These are phyloP conservation scores for Temnothorax ravouxi DNA, from an alignment of 2,888 invertebrate species.

Conservation along the genomic window DNA sequence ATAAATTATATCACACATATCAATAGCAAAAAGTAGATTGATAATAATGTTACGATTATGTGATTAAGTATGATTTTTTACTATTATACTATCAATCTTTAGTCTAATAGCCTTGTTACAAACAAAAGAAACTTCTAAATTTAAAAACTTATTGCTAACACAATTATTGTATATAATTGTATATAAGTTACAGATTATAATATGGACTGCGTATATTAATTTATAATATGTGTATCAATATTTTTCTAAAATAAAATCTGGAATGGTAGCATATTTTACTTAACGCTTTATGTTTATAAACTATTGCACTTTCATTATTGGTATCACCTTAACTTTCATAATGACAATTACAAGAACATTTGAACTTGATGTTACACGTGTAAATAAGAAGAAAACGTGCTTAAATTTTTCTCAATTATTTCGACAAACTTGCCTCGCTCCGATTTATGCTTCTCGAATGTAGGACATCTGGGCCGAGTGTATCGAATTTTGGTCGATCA, in stretches of 20 bases:
- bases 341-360: neutral
- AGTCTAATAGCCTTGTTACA: neutral
- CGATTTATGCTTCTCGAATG: constrained; percentile 49
- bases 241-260: neutral
- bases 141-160: neutral
- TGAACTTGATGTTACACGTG: neutral
- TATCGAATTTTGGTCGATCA: constrained; percentile 57
- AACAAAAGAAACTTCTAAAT: neutral
- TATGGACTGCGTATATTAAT: neutral
- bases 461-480: constrained; percentile 65
- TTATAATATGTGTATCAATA: neutral
- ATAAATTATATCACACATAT: neutral
- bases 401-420: neutral
- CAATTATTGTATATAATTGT: neutral
- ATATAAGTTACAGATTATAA: neutral
- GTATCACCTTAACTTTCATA: neutral
- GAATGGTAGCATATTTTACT: neutral
- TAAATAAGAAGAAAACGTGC: neutral
- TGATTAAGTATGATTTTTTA: neutral
- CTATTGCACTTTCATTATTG: neutral
- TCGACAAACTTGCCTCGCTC: constrained; percentile 40
- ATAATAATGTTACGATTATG: neutral
- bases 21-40: neutral
- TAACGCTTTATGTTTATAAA: neutral
- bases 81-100: neutral